Evolutionary conservation across 2,113 vertebrate genomes (phyloP).

Genomic region (Rhinoptilus africanus): DNA sequence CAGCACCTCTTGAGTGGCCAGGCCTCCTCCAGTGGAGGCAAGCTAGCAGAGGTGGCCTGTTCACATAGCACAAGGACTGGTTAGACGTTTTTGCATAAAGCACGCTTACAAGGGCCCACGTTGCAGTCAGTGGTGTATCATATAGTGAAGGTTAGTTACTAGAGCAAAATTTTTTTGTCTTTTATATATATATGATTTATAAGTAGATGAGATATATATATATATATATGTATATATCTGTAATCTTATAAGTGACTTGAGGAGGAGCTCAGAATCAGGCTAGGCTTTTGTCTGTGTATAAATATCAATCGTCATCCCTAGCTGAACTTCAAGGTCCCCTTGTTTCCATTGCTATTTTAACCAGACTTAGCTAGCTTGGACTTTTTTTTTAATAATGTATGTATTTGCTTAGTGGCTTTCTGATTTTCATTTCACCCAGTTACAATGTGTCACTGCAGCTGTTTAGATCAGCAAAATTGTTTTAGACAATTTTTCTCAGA

Average conservation of each 20-base stretch:
- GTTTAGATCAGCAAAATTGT: not conserved
- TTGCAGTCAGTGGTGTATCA: not conserved
- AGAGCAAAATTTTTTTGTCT: not conserved
- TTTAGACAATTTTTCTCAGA: not conserved
- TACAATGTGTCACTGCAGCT: not conserved
- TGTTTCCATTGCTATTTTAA: not conserved
- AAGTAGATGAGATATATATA: not conserved
- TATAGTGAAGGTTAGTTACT: not conserved
- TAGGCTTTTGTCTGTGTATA: not conserved
- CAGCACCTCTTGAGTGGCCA: not conserved
- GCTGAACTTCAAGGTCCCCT: not conserved
- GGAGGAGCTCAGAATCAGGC: not conserved
- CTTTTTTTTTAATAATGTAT: not conserved
- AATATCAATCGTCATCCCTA: not conserved
- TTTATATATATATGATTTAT: not conserved
- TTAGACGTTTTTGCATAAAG: not conserved
- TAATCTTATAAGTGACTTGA: not conserved
- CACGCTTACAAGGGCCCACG: accelerated
- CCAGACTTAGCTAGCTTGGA: not conserved
- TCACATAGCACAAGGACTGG: not conserved
- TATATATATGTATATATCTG: not conserved
- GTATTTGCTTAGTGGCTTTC: not conserved
- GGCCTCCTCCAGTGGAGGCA: not conserved
- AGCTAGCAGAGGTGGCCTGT: not conserved
- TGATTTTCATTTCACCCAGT: not conserved